Base-by-base conservation (phyloP, 2,797 vertebrate species). In the Sebastes diploproa region DNA sequence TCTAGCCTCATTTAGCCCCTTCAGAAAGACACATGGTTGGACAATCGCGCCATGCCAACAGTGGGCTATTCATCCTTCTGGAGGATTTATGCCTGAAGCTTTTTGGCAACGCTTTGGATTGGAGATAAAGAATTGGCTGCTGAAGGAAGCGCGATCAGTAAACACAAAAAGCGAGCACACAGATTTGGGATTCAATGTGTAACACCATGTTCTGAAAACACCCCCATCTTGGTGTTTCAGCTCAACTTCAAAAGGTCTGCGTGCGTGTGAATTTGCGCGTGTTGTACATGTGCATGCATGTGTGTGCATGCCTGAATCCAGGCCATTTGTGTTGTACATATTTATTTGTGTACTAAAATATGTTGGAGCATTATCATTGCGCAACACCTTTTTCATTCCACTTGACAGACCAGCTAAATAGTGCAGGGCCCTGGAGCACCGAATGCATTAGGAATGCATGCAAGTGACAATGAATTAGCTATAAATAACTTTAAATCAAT, bases 31-130 rank as follows among this genome's bases (percentile, higher is more conserved):
- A 90, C 82, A 87, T 80, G 81, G 81, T 86, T 77, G 84, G 80
- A 85, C 91, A 72, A 46, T 86, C 59, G 54, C 46, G 22, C 30
- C 73, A 32, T 80, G 82, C 84, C 89, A 90, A 83, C 82, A 83
- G 64, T 29, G 63, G 75, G 61, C 80, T 85, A 82, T 85, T 91
- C 88, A 91, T 84, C 83, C 73, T 85, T 84, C 73, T 63, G 58
- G 77, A 88, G 86, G 86, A 91, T 92, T 93, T 88, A 86, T 82
- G 86, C 88, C 81, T 83, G 74, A 86, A 88, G 90, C 86, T 78
- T 88, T 88, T 86, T 93, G 90, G 88, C 89, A 85, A 25, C 75
- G 73, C 78, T 82, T 89, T 84, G 79, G 82, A 61, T 76, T 62
- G 64, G 82, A 88, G 87, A 92, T 88, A 89, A 90, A 81, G 72